Conservation (phyloP, 2,888 invertebrate species). For the Prenolepis imparis region DNA sequence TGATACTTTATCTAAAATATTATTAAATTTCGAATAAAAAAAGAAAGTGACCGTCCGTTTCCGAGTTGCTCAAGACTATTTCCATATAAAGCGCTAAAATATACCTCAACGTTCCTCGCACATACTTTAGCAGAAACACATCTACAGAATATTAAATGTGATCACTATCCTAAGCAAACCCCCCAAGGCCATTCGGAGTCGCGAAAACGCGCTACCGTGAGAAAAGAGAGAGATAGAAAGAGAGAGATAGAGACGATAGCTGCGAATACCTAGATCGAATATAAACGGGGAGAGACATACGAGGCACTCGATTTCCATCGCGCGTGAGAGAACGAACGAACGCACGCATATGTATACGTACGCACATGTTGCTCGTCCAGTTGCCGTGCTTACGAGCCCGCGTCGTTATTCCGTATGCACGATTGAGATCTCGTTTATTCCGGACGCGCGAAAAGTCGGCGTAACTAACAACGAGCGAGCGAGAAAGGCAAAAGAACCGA, state of each 20-base stretch:
- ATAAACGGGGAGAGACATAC: constrained; percentile 56
- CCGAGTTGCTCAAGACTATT: neutral
- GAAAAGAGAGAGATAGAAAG: neutral
- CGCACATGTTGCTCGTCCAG: constrained; percentile 53
- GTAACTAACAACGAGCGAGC: constrained; percentile 46
- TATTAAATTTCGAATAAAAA: neutral
- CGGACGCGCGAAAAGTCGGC: constrained; percentile 63
- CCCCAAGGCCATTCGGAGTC: neutral
- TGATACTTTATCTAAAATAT: neutral
- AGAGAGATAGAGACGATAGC: constrained; percentile 6
- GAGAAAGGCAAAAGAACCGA: constrained; percentile 45
- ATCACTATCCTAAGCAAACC: neutral
- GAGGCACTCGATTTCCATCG: constrained; percentile 34
- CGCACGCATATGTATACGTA: constrained; percentile 22
- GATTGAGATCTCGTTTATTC: constrained; percentile 73
- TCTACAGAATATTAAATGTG: neutral
- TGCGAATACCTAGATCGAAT: constrained; percentile 4
- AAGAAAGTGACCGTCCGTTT: neutral
- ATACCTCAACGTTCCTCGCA: neutral
- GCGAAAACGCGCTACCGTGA: neutral
- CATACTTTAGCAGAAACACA: neutral
- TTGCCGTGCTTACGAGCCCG: constrained; percentile 71
- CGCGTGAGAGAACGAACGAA: constrained; percentile 32
- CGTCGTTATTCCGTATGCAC: constrained; percentile 72
- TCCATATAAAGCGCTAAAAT: neutral